Evolutionary conservation across 2,797 vertebrate species (phyloP).

Genomic region (Diglossa cyanea): DNA sequence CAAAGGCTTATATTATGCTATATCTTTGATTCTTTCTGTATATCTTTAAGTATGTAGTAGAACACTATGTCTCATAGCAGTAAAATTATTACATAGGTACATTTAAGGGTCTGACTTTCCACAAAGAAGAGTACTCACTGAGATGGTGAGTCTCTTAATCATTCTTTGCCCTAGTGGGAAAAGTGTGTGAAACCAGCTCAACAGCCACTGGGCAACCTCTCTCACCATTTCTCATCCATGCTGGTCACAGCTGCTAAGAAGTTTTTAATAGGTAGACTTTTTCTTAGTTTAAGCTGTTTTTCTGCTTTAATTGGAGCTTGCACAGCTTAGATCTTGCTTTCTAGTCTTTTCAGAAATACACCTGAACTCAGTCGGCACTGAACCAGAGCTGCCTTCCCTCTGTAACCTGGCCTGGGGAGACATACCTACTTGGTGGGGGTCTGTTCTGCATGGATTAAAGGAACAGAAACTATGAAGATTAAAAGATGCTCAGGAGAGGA

Average conservation of each 20-base stretch:
- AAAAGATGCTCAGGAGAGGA: neutral
- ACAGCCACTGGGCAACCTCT: neutral
- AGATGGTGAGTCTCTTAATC: constrained; percentile 36
- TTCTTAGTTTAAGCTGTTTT: neutral
- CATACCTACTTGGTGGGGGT: neutral
- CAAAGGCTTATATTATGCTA: neutral
- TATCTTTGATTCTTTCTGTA: neutral
- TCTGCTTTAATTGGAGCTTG: neutral
- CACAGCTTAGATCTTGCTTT: neutral
- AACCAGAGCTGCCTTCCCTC: neutral
- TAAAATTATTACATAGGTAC: neutral
- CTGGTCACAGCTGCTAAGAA: neutral
- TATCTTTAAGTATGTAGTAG: neutral
- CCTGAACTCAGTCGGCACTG: neutral
- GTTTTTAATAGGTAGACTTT: neutral
- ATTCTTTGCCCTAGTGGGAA: neutral
- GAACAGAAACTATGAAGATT: neutral
- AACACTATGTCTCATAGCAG: neutral
- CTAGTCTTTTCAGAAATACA: neutral
- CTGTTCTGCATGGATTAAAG: neutral
- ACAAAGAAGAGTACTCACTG: neutral
- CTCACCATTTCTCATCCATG: neutral
- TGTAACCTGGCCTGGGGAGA: neutral
- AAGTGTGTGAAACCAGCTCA: neutral
- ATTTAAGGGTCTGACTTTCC: neutral